Evolutionary conservation across 2,113 vertebrate genomes (phyloP), one percentile per base, ranked within the genome.

Genomic region (Peromyscus californicus): DNA sequence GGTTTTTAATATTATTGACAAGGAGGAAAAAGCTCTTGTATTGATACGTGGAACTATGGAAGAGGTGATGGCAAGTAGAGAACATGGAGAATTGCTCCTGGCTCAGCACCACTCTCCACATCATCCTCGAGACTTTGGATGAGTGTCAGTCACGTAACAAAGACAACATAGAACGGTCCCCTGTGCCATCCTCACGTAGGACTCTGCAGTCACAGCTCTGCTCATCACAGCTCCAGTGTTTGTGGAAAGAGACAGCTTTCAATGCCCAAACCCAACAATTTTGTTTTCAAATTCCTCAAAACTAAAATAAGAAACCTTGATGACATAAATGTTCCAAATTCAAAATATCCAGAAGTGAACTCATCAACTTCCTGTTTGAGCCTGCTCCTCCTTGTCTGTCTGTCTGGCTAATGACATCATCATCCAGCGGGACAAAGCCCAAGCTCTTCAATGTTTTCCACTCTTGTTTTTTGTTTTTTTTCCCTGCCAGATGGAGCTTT

Each of bases 241-340:
- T 94, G 91, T 74, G 96, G 96, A 93, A 87, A 92, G 93, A 96
- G 45, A 22, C 11, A 63, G 65, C 70, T 69, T 78, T 78, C 67
- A 48, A 8, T 93, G 94, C 97, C 97, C 78, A 97, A 97, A 94
- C 96, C 90, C 83, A 97, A 83, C 85, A 72, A 95, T 97, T 96
- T 97, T 97, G 91, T 97, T 98, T 98, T 97, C 94, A 96, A 93
- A 97, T 97, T 97, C 96, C 94, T 97, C 72, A 97, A 97, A 96
- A 95, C 98, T 97, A 94, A 96, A 98, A 97, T 97, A 97, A 96
- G 97, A 97, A 96, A 85, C 82, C 94, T 95, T 76, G 63, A 93
- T 98, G 97, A 96, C 95, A 94, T 97, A 82, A 96, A 90, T 96
- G 94, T 96, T 98, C 97, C 97, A 97, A 84, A 95, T 97, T 97